These are phyloP conservation scores for Poecilia velifera DNA, from an alignment of 2,797 vertebrate genomes.

Conservation along the genomic window DNA sequence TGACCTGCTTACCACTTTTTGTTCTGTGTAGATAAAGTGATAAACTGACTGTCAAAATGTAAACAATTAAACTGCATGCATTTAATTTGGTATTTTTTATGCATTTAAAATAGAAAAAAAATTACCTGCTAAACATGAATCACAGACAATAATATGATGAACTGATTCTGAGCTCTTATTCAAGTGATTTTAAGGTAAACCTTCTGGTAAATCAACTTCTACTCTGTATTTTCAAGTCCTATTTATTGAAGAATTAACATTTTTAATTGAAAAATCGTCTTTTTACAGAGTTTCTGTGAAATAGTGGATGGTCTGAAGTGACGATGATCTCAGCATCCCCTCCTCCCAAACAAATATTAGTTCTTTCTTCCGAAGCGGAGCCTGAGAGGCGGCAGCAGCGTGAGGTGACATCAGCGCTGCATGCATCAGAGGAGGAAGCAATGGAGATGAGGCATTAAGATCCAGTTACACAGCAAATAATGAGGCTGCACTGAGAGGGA, in stretches of 20 bases:
- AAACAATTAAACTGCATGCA: too few relatives aligned
- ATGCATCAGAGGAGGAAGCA: conserved; percentile 69
- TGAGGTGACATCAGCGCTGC: conserved; percentile 75
- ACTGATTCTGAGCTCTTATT: background rate
- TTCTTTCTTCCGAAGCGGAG: conserved; percentile 53
- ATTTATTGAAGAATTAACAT: background rate
- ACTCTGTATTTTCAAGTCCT: background rate
- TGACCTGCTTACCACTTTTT: too few relatives aligned
- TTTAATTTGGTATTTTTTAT: too few relatives aligned
- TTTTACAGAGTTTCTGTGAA: background rate
- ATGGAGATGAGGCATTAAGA: conserved; percentile 71
- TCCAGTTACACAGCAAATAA: conserved; percentile 74
- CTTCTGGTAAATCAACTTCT: background rate
- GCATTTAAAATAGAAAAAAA: background rate
- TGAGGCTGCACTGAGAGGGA: conserved; percentile 47
- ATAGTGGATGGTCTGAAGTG: conserved; percentile 30
- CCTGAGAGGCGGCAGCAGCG: conserved; percentile 53
- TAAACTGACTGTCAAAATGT: too few relatives aligned
- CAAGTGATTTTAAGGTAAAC: background rate
- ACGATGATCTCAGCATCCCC: conserved; percentile 55
- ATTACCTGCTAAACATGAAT: too few relatives aligned
- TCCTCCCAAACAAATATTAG: conserved; percentile 25
- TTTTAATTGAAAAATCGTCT: background rate
- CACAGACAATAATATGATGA: background rate
- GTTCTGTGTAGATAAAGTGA: too few relatives aligned